A percentile compares a stretch with the other conserved stretches of the same genome.
phyloP scores from a whole-genome alignment of 2,888 invertebrate genomes.

The Calameuta filiformis region DNA sequence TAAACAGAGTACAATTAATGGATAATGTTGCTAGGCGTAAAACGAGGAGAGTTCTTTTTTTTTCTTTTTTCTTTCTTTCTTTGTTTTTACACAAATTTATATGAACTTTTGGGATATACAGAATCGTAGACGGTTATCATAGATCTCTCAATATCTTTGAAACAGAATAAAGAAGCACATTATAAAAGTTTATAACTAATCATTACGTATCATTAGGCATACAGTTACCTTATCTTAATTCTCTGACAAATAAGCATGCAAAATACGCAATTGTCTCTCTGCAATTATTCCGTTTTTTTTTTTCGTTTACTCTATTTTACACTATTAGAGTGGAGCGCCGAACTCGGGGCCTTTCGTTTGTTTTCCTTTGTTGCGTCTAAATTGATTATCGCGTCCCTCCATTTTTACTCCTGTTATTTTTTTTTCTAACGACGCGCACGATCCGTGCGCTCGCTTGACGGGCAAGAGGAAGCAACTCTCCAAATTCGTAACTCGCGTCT shows the following conservation, averaged over 20 bases:
- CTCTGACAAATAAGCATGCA: constrained; percentile 31
- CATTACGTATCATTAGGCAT: constrained; percentile 36
- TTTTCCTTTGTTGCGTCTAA: constrained; percentile 33
- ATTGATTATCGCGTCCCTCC: constrained; percentile 32
- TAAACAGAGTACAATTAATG: constrained; percentile 49
- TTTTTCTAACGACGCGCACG: constrained; percentile 6
- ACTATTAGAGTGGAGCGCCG: constrained; percentile 37
- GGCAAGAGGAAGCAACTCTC: constrained; percentile 41
- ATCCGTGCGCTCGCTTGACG: constrained; percentile 17
- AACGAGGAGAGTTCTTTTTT: constrained; percentile 37
- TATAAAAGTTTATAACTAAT: constrained; percentile 42
- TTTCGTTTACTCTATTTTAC: too few species aligned
- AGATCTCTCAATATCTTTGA: too few species aligned
- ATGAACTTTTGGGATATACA: constrained; percentile 32
- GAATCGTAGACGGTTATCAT: constrained; percentile 15
- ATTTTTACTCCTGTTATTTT: constrained; percentile 19
- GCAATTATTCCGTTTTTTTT: too few species aligned
- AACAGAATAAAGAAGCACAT: constrained; percentile 42
- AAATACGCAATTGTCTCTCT: constrained; percentile 23
- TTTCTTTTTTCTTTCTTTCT: too few species aligned
- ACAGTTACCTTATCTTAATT: constrained; percentile 40
- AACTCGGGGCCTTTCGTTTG: constrained; percentile 28
- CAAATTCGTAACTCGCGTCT: constrained; percentile 26
- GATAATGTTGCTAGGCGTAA: constrained; percentile 42
- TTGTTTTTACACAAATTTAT: constrained; percentile 52